These are phyloP conservation scores for Zaprionus africanus DNA, from an alignment of 1,140 invertebrate species.

Conservation along the genomic window DNA sequence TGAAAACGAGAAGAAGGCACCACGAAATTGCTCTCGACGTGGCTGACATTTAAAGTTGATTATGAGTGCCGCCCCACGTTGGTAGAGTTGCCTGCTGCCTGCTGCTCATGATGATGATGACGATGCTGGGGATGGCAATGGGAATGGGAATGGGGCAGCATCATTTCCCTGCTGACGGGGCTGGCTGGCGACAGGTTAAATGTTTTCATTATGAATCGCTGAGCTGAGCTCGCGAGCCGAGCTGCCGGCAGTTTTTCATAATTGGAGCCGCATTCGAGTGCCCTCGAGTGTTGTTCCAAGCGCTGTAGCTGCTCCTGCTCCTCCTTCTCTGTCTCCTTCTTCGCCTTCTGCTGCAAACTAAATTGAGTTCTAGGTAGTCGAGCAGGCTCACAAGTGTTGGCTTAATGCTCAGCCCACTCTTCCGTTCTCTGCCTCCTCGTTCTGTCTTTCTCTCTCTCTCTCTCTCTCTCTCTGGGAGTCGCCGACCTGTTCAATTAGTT, in stretches of 20 bases:
- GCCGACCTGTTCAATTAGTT: slow-evolving; percentile 66
- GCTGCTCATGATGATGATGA: neutral
- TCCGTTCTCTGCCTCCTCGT: neutral
- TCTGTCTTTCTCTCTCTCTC: neutral
- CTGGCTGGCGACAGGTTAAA: slow-evolving; percentile 79
- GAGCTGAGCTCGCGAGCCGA: slow-evolving; percentile 39
- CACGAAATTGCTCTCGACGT: slow-evolving; percentile 52
- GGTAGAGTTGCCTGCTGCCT: neutral
- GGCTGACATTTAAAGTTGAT: slow-evolving; percentile 58
- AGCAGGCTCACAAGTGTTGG: slow-evolving; percentile 36
- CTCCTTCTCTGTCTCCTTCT: neutral
- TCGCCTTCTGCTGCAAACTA: slow-evolving; percentile 54
- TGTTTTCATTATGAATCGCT: slow-evolving; percentile 80
- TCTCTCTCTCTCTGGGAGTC: neutral
- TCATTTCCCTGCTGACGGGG: slow-evolving; percentile 36
- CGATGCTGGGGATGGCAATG: neutral
- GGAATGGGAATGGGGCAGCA: slow-evolving; percentile 11
- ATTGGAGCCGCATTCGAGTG: slow-evolving; percentile 80
- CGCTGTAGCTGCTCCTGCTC: slow-evolving; percentile 21
- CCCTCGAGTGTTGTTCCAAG: slow-evolving; percentile 48
- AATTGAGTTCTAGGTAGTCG: slow-evolving; percentile 74
- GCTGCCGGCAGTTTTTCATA: slow-evolving; percentile 62
- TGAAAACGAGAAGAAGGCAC: slow-evolving; percentile 66
- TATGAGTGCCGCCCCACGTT: slow-evolving; percentile 52
- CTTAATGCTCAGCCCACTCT: slow-evolving; percentile 9